Conservation (phyloP, 2,888 invertebrate species). For the Apamea sordens region DNA sequence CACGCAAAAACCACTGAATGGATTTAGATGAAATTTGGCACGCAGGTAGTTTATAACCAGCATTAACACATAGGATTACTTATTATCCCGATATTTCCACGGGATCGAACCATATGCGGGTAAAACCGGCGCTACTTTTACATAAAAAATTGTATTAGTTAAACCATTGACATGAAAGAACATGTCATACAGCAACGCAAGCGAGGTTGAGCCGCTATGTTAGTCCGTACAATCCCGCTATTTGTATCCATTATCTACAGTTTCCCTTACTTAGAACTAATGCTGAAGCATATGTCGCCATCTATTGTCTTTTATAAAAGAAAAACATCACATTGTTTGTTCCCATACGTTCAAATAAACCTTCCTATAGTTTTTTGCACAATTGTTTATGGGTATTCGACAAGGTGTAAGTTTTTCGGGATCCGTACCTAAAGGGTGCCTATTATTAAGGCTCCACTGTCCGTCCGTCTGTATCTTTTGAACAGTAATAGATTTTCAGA, state of each 20-base stretch:
- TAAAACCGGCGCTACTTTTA: too few species aligned
- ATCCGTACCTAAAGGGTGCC: too few species aligned
- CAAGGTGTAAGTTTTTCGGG: background rate
- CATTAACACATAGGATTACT: too few species aligned
- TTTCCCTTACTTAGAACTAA: constrained; percentile 53
- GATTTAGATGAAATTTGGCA: too few species aligned
- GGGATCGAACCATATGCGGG: too few species aligned
- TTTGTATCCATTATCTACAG: constrained; percentile 56
- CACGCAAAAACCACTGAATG: too few species aligned
- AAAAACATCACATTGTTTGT: constrained; percentile 55
- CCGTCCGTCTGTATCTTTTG: too few species aligned
- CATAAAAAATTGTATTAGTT: too few species aligned
- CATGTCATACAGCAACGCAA: background rate
- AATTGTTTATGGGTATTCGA: constrained; percentile 29
- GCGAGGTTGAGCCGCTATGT: background rate
- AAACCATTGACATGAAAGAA: constrained; percentile 3
- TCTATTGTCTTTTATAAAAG: constrained; percentile 56
- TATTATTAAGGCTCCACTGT: too few species aligned
- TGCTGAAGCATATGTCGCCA: constrained; percentile 62
- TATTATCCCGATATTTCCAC: too few species aligned
- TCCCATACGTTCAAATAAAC: constrained; percentile 44
- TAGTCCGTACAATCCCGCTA: constrained; percentile 42
- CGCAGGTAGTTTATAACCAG: too few species aligned
- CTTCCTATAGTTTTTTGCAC: constrained; percentile 35
- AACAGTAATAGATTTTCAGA: too few species aligned